Base-by-base conservation (phyloP, 2,113 vertebrate genomes). In the Odobenus rosmarus region DNA sequence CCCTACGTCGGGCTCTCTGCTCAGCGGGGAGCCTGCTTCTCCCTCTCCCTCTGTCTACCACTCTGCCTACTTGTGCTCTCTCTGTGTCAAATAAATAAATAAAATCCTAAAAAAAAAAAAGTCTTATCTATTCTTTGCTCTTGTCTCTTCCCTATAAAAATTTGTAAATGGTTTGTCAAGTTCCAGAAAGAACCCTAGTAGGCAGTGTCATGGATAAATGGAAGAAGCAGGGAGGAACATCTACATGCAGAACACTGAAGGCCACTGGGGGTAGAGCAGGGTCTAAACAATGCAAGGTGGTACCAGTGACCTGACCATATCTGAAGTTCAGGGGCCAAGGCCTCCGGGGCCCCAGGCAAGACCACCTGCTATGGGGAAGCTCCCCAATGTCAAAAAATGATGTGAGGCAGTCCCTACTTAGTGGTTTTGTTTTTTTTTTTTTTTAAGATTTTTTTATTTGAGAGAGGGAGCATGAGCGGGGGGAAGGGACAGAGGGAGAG, bases 111-210 rank as follows among this genome's bases (percentile, higher is more conserved):
- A 13, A 28, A 28, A 62, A 62, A 51, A 62, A 28, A 28, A 46
- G 46, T 53, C 82, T 71, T 92, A 51, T 42, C 21, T 94, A 77
- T 8, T 82, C 76, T 88, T 85, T 86, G 64, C 62, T 69, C 82
- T 95, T 97, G 89, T 16, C 33, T 96, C 55, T 81, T 89, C 21
- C 79, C 67, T 62, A 13, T 80, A 55, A 88, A 80, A 23, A 3
- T 33, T 82, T 84, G 82, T 36, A 49, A 83, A 59, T 59, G 18
- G 16, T 46, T 94, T 82, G 59, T 93, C 87, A 86, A 31, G 28
- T 88, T 96, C 42, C 79, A 59, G 24, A 90, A 80, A 39, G 49
- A 85, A 33, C 28, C 83, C 5, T n/a, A 55, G 69, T 10, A 42
- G 49, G 51, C 31, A 84, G 11, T 26, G 23, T 57, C 18, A 3